phyloP scores from a whole-genome alignment of 2,797 vertebrate genomes.

The Myotis findleyi region DNA sequence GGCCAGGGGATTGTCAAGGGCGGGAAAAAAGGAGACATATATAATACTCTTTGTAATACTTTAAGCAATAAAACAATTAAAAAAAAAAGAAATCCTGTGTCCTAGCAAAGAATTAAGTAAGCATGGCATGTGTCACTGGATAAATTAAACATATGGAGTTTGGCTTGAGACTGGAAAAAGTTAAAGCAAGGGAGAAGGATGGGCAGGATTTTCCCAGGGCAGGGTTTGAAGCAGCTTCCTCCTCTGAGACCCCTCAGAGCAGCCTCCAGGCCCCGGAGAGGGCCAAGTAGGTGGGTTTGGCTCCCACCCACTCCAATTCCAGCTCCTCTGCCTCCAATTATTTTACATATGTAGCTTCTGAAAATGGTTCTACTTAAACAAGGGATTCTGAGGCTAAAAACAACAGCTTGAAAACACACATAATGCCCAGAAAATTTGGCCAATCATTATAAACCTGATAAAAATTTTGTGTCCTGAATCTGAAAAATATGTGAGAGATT shows the following conservation, averaged over 20 bases:
- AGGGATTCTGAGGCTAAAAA: slow-evolving; percentile 31
- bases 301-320: background rate
- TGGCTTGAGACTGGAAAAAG: background rate
- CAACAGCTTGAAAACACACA: slow-evolving; percentile 9
- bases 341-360: background rate
- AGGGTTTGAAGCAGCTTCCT: background rate
- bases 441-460: background rate
- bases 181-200: background rate
- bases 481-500: background rate
- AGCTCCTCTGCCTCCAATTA: too few relatives aligned
- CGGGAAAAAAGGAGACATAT: too few relatives aligned
- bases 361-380: slow-evolving; percentile 29
- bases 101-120: background rate
- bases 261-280: too few relatives aligned
- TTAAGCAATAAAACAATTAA: too few relatives aligned
- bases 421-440: background rate
- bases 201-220: background rate
- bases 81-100: background rate
- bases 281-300: background rate
- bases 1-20: too few relatives aligned
- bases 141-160: background rate
- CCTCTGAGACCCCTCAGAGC: background rate
- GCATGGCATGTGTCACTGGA: background rate
- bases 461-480: background rate
- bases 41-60: too few relatives aligned